Conservation (phyloP, 2,797 vertebrate species). For the Aotus griseimembra region DNA sequence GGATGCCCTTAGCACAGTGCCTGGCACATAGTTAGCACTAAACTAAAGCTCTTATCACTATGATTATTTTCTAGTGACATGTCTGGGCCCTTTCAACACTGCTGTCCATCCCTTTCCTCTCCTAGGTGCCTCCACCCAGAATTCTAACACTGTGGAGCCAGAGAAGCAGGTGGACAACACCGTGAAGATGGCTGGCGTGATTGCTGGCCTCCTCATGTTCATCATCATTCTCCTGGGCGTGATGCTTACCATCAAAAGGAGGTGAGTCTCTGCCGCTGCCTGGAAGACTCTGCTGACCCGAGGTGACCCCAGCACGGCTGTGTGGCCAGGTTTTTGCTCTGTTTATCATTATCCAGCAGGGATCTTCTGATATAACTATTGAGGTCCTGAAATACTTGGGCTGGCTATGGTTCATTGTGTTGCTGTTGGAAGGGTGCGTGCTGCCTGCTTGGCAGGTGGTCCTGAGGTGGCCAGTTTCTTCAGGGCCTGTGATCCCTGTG, state of each 20-base stretch:
- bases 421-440: neutral
- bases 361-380: neutral
- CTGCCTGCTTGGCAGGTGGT: neutral
- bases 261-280: constrained; percentile 86
- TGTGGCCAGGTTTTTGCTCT: neutral
- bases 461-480: neutral
- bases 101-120: constrained; percentile 67
- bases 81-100: constrained; percentile 52
- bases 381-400: neutral
- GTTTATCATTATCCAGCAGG: neutral
- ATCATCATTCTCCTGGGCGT: constrained; percentile 97
- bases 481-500: neutral
- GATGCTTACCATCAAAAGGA: constrained; percentile 98
- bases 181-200: constrained; percentile 97
- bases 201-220: constrained; percentile 98
- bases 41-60: neutral
- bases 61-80: neutral
- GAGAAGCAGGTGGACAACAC: constrained; percentile 98
- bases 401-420: neutral
- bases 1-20: neutral
- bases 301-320: fast-evolving
- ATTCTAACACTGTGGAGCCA: constrained; percentile 96
- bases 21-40: constrained; percentile 32
- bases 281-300: neutral
- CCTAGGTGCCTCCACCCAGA: constrained; percentile 96